phyloP scores from a whole-genome alignment of 2,113 vertebrate genomes.

The Pungitius pungitius region DNA sequence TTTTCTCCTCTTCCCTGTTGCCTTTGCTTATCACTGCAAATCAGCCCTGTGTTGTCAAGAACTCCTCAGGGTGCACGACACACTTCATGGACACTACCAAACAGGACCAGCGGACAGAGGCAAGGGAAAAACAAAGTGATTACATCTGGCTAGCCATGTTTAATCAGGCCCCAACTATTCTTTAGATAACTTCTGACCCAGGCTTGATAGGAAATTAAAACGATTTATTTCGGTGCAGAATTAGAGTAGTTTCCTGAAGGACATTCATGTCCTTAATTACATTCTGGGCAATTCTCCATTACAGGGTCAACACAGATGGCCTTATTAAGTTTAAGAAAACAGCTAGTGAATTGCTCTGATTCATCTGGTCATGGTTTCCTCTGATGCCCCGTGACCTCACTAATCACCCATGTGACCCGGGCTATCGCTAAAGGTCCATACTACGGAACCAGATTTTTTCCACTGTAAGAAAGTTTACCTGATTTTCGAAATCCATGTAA shows the following conservation, averaged over 20 bases:
- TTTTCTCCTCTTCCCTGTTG: constrained; percentile 2
- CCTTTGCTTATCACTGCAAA: constrained; percentile 45
- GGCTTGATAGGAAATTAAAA: constrained; percentile 66
- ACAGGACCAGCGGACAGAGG: constrained; percentile 15
- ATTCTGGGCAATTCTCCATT: constrained; percentile 44
- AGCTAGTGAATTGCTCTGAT: constrained; percentile 46
- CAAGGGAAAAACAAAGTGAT: constrained; percentile 57
- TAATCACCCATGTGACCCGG: constrained; percentile 7
- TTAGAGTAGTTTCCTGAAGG: constrained; percentile 63
- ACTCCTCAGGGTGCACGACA: constrained; percentile 6
- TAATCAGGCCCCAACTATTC: constrained; percentile 65
- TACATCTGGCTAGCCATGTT: constrained; percentile 53
- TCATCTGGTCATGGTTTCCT: constrained; percentile 39
- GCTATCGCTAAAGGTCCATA: too few species aligned
- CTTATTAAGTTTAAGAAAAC: constrained; percentile 43
- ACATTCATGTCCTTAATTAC: constrained; percentile 62
- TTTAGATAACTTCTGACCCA: constrained; percentile 73
- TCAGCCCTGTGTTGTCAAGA: constrained; percentile 33
- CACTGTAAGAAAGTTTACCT: too few species aligned
- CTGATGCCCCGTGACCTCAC: constrained; percentile 37
- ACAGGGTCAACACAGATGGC: constrained; percentile 31
- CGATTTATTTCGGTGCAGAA: constrained; percentile 44
- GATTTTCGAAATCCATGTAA: too few species aligned
- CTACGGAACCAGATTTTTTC: too few species aligned
- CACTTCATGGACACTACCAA: constrained; percentile 24